phyloP scores from a whole-genome alignment of 2,888 invertebrate genomes.

The Cryptus armator region DNA sequence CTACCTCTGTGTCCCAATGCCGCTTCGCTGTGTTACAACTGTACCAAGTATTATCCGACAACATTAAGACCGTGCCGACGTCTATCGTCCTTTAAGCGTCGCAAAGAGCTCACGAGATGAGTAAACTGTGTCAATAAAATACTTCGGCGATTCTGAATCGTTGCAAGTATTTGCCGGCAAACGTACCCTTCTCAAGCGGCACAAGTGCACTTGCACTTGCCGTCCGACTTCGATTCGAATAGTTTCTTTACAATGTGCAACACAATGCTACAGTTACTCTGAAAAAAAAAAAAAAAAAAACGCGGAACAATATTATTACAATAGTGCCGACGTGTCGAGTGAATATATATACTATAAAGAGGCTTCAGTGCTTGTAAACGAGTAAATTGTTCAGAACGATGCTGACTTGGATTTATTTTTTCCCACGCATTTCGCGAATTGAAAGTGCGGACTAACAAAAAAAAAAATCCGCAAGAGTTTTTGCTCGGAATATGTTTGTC shows the following conservation, averaged over 20 bases:
- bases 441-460: background rate
- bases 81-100: slow-evolving; percentile 43
- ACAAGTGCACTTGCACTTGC: slow-evolving; percentile 62
- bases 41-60: slow-evolving; percentile 36
- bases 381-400: background rate
- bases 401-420: background rate
- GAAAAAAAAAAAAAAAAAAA: slow-evolving; percentile 6
- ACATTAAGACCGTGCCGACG: slow-evolving; percentile 46
- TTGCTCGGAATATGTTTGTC: background rate
- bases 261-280: slow-evolving; percentile 20
- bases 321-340: slow-evolving; percentile 4
- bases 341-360: background rate
- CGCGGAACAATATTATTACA: slow-evolving; percentile 10
- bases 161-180: slow-evolving; percentile 35
- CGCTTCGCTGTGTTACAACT: slow-evolving; percentile 43
- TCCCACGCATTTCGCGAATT: slow-evolving; percentile 26
- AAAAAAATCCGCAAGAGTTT: background rate
- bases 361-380: background rate
- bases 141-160: background rate
- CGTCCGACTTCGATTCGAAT: slow-evolving; percentile 13
- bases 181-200: slow-evolving; percentile 30
- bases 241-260: slow-evolving; percentile 19
- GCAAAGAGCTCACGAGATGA: slow-evolving; percentile 20
- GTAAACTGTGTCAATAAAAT: slow-evolving; percentile 12
- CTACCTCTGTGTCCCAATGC: slow-evolving; percentile 12